Evolutionary conservation across 2,888 invertebrate genomes (phyloP).

Genomic region (Sisyra terminalis): DNA sequence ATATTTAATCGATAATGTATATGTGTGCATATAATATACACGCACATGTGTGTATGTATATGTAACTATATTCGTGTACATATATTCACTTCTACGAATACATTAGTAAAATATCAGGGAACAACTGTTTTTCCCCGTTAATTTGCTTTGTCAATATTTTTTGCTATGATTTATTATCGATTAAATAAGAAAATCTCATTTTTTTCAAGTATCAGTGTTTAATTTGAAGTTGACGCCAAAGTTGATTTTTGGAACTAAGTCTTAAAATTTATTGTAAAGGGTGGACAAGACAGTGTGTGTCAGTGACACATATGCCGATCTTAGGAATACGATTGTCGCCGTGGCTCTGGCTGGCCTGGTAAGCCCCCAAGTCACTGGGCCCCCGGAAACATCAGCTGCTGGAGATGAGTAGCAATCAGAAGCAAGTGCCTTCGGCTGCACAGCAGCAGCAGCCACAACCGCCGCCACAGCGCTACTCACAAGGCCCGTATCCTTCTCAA

Average conservation of each 20-base stretch:
- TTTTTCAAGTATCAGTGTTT: neutral
- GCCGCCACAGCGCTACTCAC: no score
- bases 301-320: conserved; percentile 21
- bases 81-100: no score
- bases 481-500: no score
- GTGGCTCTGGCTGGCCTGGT: conserved; percentile 43
- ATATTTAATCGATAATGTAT: neutral
- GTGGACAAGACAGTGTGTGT: neutral
- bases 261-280: neutral
- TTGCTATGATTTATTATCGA: no score
- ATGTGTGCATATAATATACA: neutral
- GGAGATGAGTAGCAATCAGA: conserved; percentile 45
- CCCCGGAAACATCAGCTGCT: conserved; percentile 25
- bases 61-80: no score
- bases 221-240: neutral
- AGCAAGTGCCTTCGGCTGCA: conserved; percentile 44
- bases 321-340: conserved; percentile 15
- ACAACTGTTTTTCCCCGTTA: no score
- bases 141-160: no score
- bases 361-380: conserved; percentile 32
- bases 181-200: neutral
- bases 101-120: no score
- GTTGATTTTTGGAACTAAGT: neutral
- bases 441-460: conserved; percentile 29
- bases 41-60: no score